Evolutionary conservation across 2,797 vertebrate species (phyloP).

Genomic region (Arctocebus calabarensis): DNA sequence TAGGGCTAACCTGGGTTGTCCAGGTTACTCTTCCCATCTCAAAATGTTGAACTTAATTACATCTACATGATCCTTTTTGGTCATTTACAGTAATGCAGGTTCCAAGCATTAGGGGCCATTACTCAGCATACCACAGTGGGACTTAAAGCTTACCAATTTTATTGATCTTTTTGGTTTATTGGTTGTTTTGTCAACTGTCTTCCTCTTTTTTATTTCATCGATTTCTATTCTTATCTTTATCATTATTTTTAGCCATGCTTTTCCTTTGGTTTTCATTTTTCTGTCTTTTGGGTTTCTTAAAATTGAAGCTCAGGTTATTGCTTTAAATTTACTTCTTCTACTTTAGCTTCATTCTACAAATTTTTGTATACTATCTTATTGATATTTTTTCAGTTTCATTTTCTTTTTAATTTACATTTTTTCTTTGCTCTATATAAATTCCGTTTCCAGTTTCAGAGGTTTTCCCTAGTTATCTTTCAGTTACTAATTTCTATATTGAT

Average conservation of each 20-base stretch:
- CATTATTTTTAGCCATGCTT: not conserved
- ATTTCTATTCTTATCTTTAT: not conserved
- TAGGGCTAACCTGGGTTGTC: not conserved
- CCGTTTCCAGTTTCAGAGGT: not conserved
- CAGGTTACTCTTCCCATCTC: not conserved
- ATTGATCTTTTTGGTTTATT: constrained; percentile 15
- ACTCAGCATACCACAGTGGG: not conserved
- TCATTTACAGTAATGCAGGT: not conserved
- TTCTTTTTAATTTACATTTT: constrained; percentile 15
- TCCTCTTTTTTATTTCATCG: not conserved
- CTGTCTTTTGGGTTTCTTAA: constrained; percentile 26
- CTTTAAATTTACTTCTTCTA: not conserved
- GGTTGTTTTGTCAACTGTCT: not conserved
- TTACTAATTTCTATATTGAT: constrained; percentile 6
- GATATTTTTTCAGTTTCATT: constrained; percentile 2
- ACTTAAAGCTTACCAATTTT: not conserved
- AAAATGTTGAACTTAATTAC: not conserved
- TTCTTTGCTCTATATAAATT: not conserved
- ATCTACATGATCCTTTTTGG: not conserved
- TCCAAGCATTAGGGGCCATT: not conserved
- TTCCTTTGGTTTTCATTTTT: not conserved
- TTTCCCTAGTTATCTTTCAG: not conserved
- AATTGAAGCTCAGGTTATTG: not conserved
- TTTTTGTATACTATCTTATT: not conserved
- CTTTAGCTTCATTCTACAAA: not conserved